These are phyloP conservation scores for Miichthys miiuy DNA, from an alignment of 2,797 vertebrate species.

Conservation along the genomic window DNA sequence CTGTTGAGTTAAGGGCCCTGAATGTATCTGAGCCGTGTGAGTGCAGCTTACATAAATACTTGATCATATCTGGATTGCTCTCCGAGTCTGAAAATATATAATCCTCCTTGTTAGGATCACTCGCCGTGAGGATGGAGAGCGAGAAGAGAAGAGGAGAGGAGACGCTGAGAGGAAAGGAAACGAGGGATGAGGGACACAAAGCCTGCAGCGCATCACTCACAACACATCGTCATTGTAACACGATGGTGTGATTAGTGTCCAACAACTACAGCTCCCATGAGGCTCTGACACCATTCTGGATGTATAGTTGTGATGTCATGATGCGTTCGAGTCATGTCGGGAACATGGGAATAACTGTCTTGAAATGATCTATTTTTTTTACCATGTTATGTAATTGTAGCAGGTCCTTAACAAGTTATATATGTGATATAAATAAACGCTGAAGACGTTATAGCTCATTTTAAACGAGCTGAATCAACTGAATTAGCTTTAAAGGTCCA, in stretches of 20 bases:
- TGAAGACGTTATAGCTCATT: no score
- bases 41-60: constrained; percentile 70
- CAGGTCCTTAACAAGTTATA: neutral
- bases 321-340: neutral
- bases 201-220: neutral
- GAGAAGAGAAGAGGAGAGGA: neutral
- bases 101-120: constrained; percentile 49
- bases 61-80: constrained; percentile 61
- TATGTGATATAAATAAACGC: neutral
- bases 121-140: neutral
- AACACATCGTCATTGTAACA: neutral
- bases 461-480: no score
- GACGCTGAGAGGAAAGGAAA: neutral
- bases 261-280: constrained; percentile 1
- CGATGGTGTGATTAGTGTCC: neutral
- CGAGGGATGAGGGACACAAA: neutral
- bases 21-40: constrained; percentile 38
- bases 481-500: no score
- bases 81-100: constrained; percentile 55
- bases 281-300: neutral
- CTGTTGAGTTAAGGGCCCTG: constrained; percentile 43
- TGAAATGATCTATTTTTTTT: neutral
- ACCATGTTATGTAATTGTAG: neutral
- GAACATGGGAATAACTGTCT: neutral
- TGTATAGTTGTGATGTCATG: neutral